Base-by-base conservation (phyloP, 2,797 vertebrate species). In the Nyctibius grandis region DNA sequence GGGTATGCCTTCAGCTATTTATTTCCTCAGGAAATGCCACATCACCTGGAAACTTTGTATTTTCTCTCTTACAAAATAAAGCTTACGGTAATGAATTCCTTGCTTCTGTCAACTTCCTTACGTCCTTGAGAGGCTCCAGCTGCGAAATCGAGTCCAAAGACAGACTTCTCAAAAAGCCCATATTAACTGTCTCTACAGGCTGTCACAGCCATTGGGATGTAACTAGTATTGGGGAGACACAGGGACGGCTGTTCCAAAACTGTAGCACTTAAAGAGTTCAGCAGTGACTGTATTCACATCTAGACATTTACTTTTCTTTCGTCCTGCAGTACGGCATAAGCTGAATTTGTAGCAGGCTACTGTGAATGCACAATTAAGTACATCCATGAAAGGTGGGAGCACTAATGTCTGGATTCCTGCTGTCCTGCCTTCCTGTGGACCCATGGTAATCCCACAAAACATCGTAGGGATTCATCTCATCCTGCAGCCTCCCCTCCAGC, bases 11-110 rank as follows among this genome's bases (percentile, higher is more conserved):
- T 65, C 2, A 8, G 34, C 61, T 74, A 36, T 42, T 54, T 83
- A 64, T 87, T 93, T 80, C 67, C 45, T 64, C 60, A 59, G 68
- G 74, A 89, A 95, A 82, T 68, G 60, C n/a, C 68, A 47, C 50
- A 74, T 93, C 80, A 68, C 67, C 86, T 85, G 42, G 70, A 75
- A 92, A 81, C 4, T 82, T 44, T 19, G 9, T 17, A 29, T 79
- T 64, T 89, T 81, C 51, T 42, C 26, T 87, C 28, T 47, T 77
- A 83, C 25, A 75, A 93, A 82, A 80, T 20, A 79, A 95, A 93
- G n/a, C 51, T 85, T 70, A 54, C 0, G 3, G 48, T 50, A 90
- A 86, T 8, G 3, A 88, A 44, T 60, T 67, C 31, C 57, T 69
- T 54, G 40, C 63, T 89, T 91, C 42, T 50, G 21, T 44, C 56